A percentile compares a stretch with the other conserved stretches of the same genome.
These are phyloP conservation scores for Pachycephala philippinensis DNA, from an alignment of 2,113 vertebrate species.

Conservation along the genomic window DNA sequence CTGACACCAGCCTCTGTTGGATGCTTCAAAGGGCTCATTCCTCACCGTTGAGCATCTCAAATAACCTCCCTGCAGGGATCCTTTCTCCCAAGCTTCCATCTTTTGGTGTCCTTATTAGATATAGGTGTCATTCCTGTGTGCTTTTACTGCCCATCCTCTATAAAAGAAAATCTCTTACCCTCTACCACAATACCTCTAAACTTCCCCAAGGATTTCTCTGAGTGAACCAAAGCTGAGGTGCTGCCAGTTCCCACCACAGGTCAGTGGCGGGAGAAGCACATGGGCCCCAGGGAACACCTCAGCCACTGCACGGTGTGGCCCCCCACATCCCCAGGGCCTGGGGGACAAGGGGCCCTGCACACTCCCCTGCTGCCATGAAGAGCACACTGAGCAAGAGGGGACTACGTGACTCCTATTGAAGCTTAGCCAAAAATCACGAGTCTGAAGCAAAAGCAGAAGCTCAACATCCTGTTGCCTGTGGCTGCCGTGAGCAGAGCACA, in stretches of 20 bases:
- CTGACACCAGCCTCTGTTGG: neutral
- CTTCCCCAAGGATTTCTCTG: neutral
- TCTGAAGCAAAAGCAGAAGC: neutral
- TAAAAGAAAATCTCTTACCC: neutral
- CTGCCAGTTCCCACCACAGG: rapidly evolving
- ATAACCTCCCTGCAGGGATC: slow-evolving; percentile 8
- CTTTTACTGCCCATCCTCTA: neutral
- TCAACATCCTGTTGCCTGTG: neutral
- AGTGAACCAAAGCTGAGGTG: neutral
- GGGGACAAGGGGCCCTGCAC: neutral
- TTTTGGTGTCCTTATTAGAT: neutral
- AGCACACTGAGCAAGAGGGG: neutral
- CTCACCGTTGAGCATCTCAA: neutral
- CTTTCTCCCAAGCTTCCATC: neutral
- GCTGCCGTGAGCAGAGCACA: neutral
- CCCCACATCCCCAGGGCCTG: rapidly evolving
- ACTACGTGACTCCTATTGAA: rapidly evolving
- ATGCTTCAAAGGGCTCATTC: slow-evolving; percentile 9
- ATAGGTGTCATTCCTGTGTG: neutral
- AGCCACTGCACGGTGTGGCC: rapidly evolving
- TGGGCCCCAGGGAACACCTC: rapidly evolving
- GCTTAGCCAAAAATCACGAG: neutral
- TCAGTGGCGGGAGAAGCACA: neutral
- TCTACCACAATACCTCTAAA: neutral
- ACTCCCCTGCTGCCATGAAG: rapidly evolving